phyloP scores from a whole-genome alignment of 2,797 vertebrate species.

The Cyprinodon diabolis region DNA sequence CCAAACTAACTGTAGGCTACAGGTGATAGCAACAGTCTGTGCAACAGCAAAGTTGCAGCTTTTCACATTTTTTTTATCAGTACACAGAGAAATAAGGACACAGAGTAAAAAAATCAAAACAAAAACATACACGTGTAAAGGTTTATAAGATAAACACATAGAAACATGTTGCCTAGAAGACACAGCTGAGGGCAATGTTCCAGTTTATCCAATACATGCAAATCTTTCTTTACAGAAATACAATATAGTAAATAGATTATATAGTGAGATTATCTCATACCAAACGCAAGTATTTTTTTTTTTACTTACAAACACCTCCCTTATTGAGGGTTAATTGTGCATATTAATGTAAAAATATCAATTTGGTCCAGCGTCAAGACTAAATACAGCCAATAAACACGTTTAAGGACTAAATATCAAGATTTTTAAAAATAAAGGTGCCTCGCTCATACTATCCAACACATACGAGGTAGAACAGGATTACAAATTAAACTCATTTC shows the following conservation, averaged over 20 bases:
- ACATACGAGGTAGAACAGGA: constrained; percentile 31
- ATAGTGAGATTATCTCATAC: constrained; percentile 19
- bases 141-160: constrained; percentile 64
- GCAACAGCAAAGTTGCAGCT: constrained; percentile 55
- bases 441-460: constrained; percentile 5
- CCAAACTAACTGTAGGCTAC: constrained; percentile 42
- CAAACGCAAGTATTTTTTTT: constrained; percentile 15
- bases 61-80: constrained; percentile 55
- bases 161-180: constrained; percentile 58
- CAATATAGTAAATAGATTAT: constrained; percentile 13
- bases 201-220: constrained; percentile 79
- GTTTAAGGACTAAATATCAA: constrained; percentile 10
- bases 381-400: constrained; percentile 50
- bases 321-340: constrained; percentile 23
- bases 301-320: constrained; percentile 9
- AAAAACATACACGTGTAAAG: constrained; percentile 58
- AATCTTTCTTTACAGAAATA: constrained; percentile 38
- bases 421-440: background rate
- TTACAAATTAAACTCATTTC: constrained; percentile 21
- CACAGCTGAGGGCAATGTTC: constrained; percentile 70
- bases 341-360: constrained; percentile 30
- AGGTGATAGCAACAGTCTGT: constrained; percentile 62
- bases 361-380: constrained; percentile 52
- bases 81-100: constrained; percentile 65
- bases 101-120: constrained; percentile 71